Percentiles rank a stretch among this genome's conserved stretches.
Evolutionary conservation across 2,113 vertebrate genomes (phyloP).

Genomic region (Nanorana parkeri): DNA sequence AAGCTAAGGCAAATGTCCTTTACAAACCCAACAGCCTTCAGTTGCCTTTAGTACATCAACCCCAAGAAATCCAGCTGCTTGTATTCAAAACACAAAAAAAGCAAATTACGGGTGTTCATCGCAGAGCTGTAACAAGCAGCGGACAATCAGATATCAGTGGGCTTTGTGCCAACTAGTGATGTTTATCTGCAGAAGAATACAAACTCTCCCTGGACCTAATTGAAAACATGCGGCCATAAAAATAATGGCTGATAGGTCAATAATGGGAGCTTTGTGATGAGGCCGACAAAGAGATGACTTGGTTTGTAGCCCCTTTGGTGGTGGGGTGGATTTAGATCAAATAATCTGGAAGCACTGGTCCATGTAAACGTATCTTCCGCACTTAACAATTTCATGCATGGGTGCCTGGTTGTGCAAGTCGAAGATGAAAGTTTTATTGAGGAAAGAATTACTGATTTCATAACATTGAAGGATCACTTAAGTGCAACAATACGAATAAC

Average conservation of each 20-base stretch:
- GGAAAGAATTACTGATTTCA: neutral
- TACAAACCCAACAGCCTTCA: no score
- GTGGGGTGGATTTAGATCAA: constrained; percentile 10
- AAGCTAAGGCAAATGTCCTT: no score
- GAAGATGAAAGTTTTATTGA: neutral
- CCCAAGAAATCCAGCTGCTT: constrained; percentile 33
- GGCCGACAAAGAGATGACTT: neutral
- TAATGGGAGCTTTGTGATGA: constrained; percentile 63
- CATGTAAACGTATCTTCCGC: constrained; percentile 1
- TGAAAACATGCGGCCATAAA: constrained; percentile 65
- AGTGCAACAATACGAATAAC: no score
- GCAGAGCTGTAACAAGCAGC: constrained; percentile 7
- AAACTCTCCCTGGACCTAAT: constrained; percentile 68
- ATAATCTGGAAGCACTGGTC: constrained; percentile 4
- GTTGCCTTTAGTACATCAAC: no score
- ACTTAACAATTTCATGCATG: constrained; percentile 12
- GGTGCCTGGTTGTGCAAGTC: neutral
- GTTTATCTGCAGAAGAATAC: constrained; percentile 56
- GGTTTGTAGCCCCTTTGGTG: neutral
- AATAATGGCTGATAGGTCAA: constrained; percentile 64
- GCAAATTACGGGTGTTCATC: constrained; percentile 1
- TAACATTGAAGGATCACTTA: no score
- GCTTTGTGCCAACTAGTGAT: constrained; percentile 61
- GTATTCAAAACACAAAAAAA: constrained; percentile 19
- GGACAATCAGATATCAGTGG: constrained; percentile 58